Conservation (phyloP, 2,888 invertebrate species). For the Scotopteryx bipunctaria region DNA sequence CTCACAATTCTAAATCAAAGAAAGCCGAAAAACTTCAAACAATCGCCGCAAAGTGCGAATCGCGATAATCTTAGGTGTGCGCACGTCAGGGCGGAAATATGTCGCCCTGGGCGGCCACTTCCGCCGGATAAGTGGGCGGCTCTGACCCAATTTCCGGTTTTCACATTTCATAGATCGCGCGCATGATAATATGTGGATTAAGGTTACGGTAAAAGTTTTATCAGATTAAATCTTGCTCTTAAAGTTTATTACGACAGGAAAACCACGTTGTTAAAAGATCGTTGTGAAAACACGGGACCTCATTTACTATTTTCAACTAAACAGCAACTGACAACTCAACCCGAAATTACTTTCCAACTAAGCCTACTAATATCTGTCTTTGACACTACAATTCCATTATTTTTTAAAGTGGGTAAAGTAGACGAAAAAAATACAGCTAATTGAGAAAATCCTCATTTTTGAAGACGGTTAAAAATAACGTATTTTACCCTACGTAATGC, state of each 20-base stretch:
- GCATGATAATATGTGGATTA: conserved; percentile 52
- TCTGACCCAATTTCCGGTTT: conserved; percentile 78
- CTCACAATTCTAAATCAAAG: not conserved
- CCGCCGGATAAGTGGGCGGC: conserved; percentile 68
- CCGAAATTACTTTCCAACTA: no score
- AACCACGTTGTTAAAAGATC: no score
- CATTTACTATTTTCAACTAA: no score
- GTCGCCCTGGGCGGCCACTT: conserved; percentile 71
- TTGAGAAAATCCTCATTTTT: no score
- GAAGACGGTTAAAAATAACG: no score
- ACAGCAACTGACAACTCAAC: no score
- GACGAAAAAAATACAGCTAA: no score
- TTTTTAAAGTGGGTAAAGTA: no score
- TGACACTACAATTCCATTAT: no score
- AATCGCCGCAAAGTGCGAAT: conserved; percentile 32
- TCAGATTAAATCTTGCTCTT: not conserved
- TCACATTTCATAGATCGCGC: conserved; percentile 70
- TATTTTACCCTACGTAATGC: no score
- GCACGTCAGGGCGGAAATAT: conserved; percentile 73
- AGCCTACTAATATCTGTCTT: no score
- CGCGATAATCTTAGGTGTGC: conserved; percentile 62
- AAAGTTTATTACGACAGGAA: conserved; percentile 17
- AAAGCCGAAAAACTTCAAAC: conserved; percentile 8
- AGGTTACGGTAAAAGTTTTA: conserved; percentile 26
- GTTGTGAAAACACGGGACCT: no score